Base-by-base conservation (phyloP, 2,113 vertebrate genomes). In the Ptychochromis oligacanthus region DNA sequence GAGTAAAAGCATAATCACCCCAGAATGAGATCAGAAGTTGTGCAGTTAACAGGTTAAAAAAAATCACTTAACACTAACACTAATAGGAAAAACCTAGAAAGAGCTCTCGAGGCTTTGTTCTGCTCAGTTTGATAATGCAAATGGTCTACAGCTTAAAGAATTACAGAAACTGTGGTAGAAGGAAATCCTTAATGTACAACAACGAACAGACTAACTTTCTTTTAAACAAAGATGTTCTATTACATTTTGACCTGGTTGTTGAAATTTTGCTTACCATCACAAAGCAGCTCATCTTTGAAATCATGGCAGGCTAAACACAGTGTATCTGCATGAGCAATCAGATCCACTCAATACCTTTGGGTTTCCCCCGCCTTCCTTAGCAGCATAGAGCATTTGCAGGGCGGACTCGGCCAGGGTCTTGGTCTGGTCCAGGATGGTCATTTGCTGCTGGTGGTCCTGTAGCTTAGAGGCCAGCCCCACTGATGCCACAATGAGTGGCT, bases 331-430 rank as follows among this genome's bases (percentile, higher is more conserved):
- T 22, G 1, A 77, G 18, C 9, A 26, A 46, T 10, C 58, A 22
- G 11, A 74, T 7, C 24, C 17, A 34, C 11, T 85, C 7, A 2
- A 0, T 95, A 99, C 98, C 98, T 99, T 99, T 70, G 98, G 98
- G 90, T 99, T 99, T 57, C 98, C 98, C 2, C 98, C 98, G 0
- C 98, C 98, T 93, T 99, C 98, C 88, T 99, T 99, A 87, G 98
- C 98, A 3, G 98, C 98, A 0, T 99, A 99, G 5, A 99, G 91
- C 97, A 99, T 99, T 95, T 99, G 98, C 34, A 99, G 91, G 22
- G 98, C 97, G 13, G 98, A 99, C 81, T 99, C 98, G 0, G 98
- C 97, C 2, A 99, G 95, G 0, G 98, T 99, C 93, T 99, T 99
- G 82, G 97, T 99, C 95, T 99, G 98, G 94, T 99, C 98, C 90